Conservation (phyloP, 2,888 invertebrate genomes). For the Tetragonula carbonaria region DNA sequence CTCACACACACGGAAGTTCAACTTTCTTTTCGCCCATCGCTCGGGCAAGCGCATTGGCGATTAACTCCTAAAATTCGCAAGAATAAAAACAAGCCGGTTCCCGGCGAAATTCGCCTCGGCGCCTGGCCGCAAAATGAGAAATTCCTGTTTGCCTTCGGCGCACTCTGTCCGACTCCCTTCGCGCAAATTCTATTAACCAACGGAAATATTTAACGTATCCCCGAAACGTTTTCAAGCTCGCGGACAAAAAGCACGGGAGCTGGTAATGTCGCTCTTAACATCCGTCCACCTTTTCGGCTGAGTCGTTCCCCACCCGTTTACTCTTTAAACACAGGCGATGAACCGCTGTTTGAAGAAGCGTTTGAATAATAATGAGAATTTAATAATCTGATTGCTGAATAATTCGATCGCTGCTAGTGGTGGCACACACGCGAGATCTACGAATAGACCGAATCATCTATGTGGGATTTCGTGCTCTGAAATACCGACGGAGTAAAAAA, state of each 20-base stretch:
- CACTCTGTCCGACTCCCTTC: conserved; percentile 6
- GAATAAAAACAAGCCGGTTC: not conserved
- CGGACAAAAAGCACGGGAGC: not conserved
- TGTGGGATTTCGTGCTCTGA: no score
- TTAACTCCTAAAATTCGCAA: not conserved
- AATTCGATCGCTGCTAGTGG: no score
- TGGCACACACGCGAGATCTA: no score
- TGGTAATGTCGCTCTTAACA: not conserved
- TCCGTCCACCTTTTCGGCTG: not conserved
- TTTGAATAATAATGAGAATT: not conserved
- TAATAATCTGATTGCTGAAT: no score
- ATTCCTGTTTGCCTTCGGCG: conserved; percentile 18
- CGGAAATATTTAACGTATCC: conserved; percentile 23
- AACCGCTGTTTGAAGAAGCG: not conserved
- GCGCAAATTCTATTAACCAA: conserved; percentile 24
- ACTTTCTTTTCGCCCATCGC: not conserved
- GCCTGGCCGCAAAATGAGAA: conserved; percentile 4
- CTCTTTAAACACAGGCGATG: not conserved
- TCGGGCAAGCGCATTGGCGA: no score
- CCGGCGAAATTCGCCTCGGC: not conserved
- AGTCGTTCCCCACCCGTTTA: not conserved
- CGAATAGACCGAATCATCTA: no score
- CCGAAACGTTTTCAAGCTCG: not conserved
- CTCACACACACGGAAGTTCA: not conserved
- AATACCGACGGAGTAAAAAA: no score